Evolutionary conservation across 2,113 vertebrate species (phyloP).

Genomic region (Tringa solitaria): DNA sequence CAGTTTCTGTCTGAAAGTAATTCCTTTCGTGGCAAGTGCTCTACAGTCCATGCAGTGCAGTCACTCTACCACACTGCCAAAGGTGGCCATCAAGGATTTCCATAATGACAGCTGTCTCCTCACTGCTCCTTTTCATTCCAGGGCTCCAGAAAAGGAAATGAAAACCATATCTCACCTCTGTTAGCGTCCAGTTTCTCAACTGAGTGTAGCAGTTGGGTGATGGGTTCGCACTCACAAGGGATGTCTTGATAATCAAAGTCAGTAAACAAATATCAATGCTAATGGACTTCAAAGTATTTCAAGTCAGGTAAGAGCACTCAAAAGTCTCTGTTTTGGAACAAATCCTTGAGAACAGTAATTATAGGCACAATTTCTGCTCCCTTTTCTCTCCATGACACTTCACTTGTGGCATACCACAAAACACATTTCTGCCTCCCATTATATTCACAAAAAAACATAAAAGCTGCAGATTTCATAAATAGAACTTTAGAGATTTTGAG

Average conservation of each 20-base stretch:
- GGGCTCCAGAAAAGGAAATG: background rate
- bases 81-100: background rate
- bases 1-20: background rate
- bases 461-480: background rate
- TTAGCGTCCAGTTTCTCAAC: background rate
- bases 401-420: background rate
- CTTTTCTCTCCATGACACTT: background rate
- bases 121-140: accelerated
- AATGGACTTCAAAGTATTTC: background rate
- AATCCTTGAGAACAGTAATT: background rate
- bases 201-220: background rate
- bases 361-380: background rate
- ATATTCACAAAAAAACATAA: background rate
- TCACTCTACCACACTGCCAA: background rate
- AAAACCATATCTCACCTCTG: background rate
- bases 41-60: background rate
- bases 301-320: background rate
- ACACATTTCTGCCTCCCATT: background rate
- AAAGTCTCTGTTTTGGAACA: background rate
- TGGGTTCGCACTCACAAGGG: background rate
- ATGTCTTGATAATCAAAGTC: background rate
- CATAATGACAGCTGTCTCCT: background rate
- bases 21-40: background rate
- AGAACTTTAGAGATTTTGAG: background rate
- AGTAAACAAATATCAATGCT: background rate